Percentiles rank a stretch among this genome's conserved stretches.
Evolutionary conservation across 2,113 vertebrate species (phyloP).

Genomic region (Craseonycteris thonglongyai): DNA sequence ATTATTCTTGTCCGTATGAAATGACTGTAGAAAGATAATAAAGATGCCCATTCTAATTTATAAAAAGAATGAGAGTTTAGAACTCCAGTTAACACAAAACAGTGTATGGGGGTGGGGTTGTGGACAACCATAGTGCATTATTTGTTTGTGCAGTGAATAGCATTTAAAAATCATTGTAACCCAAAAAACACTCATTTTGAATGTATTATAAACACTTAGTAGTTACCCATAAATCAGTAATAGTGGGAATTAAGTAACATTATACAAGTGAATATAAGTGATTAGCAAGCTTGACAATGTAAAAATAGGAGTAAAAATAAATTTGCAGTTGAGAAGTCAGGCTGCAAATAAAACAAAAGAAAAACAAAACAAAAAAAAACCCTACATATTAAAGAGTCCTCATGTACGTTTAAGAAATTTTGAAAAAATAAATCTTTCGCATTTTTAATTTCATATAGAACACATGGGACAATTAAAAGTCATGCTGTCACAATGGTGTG

Average conservation of each 20-base stretch:
- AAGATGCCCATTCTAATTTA: neutral
- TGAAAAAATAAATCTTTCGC: neutral
- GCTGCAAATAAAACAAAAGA: neutral
- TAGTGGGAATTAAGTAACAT: neutral
- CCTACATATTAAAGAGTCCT: neutral
- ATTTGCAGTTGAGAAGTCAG: neutral
- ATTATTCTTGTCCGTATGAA: neutral
- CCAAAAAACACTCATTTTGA: neutral
- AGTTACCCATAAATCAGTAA: neutral
- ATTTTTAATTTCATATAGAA: neutral
- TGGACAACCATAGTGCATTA: neutral
- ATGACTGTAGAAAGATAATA: neutral
- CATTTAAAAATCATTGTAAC: neutral
- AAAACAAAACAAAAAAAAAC: neutral
- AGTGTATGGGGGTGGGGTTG: neutral
- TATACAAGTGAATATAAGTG: neutral
- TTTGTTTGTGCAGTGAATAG: neutral
- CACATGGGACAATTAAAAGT: neutral
- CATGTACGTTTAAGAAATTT: neutral
- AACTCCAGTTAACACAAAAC: neutral
- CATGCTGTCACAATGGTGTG: neutral
- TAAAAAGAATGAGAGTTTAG: neutral
- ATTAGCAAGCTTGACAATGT: neutral
- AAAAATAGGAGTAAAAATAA: neutral
- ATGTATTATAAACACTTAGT: neutral